Conservation (phyloP, 2,888 invertebrate genomes). For the Hirtodrosophila alboralis region DNA sequence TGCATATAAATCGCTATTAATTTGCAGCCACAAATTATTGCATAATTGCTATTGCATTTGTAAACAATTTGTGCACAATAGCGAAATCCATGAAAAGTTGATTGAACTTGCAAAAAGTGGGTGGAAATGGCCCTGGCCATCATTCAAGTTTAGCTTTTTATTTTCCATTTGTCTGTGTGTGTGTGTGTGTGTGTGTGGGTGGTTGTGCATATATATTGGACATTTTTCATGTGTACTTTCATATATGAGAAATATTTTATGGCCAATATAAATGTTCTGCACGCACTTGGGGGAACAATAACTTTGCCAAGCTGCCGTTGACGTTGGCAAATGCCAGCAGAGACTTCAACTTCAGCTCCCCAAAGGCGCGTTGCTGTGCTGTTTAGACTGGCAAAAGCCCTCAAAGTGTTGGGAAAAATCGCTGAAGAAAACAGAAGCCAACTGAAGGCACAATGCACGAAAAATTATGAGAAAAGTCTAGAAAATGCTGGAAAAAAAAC, state of each 20-base stretch:
- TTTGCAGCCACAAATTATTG: constrained; percentile 72
- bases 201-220: constrained; percentile 14
- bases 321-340: constrained; percentile 64
- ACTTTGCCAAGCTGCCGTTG: constrained; percentile 64
- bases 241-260: constrained; percentile 66
- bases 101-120: constrained; percentile 67
- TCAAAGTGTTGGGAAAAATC: constrained; percentile 49
- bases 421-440: constrained; percentile 44
- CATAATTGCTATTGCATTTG: constrained; percentile 76
- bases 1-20: constrained; percentile 73
- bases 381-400: constrained; percentile 45
- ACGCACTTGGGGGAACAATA: constrained; percentile 73
- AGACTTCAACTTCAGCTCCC: constrained; percentile 40
- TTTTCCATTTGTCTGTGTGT: constrained; percentile 8
- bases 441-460: constrained; percentile 11
- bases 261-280: constrained; percentile 74
- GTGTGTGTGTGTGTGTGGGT: constrained; percentile 1
- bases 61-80: constrained; percentile 73
- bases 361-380: constrained; percentile 38
- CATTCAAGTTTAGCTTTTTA: constrained; percentile 19
- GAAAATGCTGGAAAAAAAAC: constrained; percentile 6
- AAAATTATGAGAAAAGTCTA: constrained; percentile 28
- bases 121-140: constrained; percentile 13
- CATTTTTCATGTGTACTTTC: constrained; percentile 50
- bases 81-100: constrained; percentile 62